Base-by-base conservation (phyloP, 2,797 vertebrate species). In the Pagetopsis macropterus region DNA sequence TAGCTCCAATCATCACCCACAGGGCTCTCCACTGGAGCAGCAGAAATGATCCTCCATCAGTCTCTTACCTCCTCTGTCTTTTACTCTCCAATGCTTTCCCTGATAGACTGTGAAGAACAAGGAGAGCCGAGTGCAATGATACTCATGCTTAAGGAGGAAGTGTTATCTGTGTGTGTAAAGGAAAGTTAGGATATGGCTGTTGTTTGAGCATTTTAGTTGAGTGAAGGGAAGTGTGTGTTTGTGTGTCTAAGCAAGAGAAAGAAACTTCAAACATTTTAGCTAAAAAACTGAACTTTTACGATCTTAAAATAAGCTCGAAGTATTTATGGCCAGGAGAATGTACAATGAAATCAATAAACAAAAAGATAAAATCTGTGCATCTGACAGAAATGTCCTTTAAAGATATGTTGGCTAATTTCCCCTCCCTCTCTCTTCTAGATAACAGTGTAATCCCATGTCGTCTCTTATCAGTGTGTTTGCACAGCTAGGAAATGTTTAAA, bases 21-120 rank as follows among this genome's bases (percentile, higher is more conserved):
- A 16, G 64, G 65, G 19, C 60, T 68, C 62, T 64, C 31, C 44
- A 49, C 27, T 27, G 45, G 48, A 75, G 54, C 76, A 61, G 33
- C 41, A 55, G 61, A 50, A 52, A 62, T 15, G 51, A 60, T 69
- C 27, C 3, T 23, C 66, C 55, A 62, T 76, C 54, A 54, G 17
- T 57, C 57, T 17, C 37, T 48, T 60, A 56, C 13, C 21, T 21
- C 37, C 5, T 44, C 56, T 46, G 23, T 56, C 65, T 40, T 21
- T 49, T 72, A 50, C 55, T 54, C 52, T 72, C 44, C n/a, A 15
- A 21, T 52, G 33, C 37, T 41, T 65, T 65, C 37, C 31, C 19
- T 46, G 74, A 69, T 70, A 44, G 57, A 57, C 61, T 65, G 65
- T 59, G 60, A 62, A 52, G 49, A 71, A 33, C 33, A 33, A 63